These are phyloP conservation scores for Chaetops frenatus DNA, from an alignment of 2,113 vertebrate genomes.

Conservation along the genomic window DNA sequence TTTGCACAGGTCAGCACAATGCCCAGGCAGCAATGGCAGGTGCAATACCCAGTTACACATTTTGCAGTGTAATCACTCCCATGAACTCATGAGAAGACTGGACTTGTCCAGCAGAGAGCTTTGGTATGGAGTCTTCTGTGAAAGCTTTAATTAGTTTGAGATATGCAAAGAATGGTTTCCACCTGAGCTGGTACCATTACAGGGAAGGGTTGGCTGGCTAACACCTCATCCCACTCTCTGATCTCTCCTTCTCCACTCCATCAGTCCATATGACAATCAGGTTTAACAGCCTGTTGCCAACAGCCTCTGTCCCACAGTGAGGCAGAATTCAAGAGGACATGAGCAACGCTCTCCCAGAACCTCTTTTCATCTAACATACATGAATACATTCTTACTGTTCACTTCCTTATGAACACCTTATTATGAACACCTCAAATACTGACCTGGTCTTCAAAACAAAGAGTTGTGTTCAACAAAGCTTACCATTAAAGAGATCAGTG, in stretches of 20 bases:
- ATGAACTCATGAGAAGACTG: not conserved
- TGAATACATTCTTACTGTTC: not conserved
- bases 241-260: not conserved
- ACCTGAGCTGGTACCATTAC: not conserved
- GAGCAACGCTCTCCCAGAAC: not conserved
- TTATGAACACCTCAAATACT: not conserved
- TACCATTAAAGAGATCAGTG: not conserved
- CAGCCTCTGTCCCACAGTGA: not conserved
- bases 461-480: not conserved
- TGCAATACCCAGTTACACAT: fast-evolving
- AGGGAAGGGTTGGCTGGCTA: not conserved
- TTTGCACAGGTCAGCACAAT: not conserved
- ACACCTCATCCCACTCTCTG: not conserved
- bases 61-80: fast-evolving
- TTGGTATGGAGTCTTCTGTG: not conserved
- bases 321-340: not conserved
- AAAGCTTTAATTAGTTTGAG: not conserved
- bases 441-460: not conserved
- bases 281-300: not conserved
- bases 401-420: not conserved
- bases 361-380: not conserved
- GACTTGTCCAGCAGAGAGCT: not conserved
- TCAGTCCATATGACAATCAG: not conserved
- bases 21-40: not conserved
- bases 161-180: not conserved